These are phyloP conservation scores for Micrasema minimum DNA, from an alignment of 1,140 invertebrate genomes.

Conservation along the genomic window DNA sequence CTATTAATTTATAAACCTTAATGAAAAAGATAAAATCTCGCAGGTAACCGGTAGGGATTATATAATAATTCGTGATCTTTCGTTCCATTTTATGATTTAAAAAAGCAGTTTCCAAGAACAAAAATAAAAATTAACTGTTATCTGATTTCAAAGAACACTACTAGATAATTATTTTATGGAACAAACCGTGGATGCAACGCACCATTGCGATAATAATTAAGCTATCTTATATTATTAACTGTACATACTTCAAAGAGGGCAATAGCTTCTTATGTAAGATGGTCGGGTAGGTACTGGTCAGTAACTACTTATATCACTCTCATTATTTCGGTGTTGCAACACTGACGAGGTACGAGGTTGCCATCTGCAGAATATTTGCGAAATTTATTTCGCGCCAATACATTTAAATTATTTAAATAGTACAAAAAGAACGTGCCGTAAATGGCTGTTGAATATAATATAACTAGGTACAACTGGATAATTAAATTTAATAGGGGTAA, in stretches of 20 bases:
- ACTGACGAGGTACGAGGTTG: not conserved
- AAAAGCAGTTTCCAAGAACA: not conserved
- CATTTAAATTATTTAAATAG: not conserved
- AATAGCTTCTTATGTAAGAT: not conserved
- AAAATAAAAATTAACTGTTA: not conserved
- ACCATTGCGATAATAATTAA: not conserved
- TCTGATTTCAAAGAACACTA: not conserved
- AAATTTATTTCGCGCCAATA: conserved; percentile 11
- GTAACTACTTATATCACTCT: not conserved
- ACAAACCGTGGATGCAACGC: not conserved
- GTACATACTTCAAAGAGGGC: not conserved
- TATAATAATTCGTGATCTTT: too few species aligned
- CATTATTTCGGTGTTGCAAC: conserved; percentile 8
- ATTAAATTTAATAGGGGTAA: too few species aligned
- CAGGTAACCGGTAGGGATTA: not conserved
- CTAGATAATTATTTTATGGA: not conserved
- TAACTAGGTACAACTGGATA: too few species aligned
- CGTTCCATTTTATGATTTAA: too few species aligned
- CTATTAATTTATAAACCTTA: too few species aligned
- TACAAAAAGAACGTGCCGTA: too few species aligned
- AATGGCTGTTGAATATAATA: too few species aligned
- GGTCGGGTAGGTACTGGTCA: conserved; percentile 8
- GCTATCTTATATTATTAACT: not conserved
- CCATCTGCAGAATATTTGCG: not conserved
- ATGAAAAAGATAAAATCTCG: too few species aligned